Evolutionary conservation across 2,797 vertebrate genomes (phyloP).

Genomic region (Coccyzus lansbergi): DNA sequence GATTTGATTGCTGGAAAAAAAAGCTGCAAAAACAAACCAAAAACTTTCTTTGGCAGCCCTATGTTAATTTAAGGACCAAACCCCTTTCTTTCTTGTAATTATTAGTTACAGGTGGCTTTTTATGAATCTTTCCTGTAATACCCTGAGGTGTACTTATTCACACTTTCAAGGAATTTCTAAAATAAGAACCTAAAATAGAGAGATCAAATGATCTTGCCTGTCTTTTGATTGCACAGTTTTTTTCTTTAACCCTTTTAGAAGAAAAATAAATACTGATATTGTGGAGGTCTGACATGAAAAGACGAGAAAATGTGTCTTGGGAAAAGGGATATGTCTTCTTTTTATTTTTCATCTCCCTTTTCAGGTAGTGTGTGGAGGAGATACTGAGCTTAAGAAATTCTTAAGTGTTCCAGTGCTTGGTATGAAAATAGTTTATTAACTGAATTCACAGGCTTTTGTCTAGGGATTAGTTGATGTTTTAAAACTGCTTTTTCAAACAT

Average conservation of each 20-base stretch:
- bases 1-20: too few species aligned
- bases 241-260: neutral
- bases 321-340: accelerated
- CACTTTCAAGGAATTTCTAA: neutral
- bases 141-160: neutral
- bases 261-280: neutral
- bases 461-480: neutral
- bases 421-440: neutral
- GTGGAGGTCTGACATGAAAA: neutral
- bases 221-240: neutral
- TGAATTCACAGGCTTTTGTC: neutral
- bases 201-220: neutral
- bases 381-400: neutral
- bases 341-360: neutral
- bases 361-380: neutral
- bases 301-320: neutral
- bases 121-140: neutral
- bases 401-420: neutral
- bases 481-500: neutral
- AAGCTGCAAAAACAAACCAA: too few species aligned
- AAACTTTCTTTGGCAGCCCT: too few species aligned
- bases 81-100: neutral
- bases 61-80: too few species aligned
- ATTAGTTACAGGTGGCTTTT: neutral
- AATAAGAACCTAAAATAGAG: neutral